A percentile compares a stretch with the other conserved stretches of the same genome.
Evolutionary conservation across 2,113 vertebrate genomes (phyloP).

Genomic region (Alces alces): DNA sequence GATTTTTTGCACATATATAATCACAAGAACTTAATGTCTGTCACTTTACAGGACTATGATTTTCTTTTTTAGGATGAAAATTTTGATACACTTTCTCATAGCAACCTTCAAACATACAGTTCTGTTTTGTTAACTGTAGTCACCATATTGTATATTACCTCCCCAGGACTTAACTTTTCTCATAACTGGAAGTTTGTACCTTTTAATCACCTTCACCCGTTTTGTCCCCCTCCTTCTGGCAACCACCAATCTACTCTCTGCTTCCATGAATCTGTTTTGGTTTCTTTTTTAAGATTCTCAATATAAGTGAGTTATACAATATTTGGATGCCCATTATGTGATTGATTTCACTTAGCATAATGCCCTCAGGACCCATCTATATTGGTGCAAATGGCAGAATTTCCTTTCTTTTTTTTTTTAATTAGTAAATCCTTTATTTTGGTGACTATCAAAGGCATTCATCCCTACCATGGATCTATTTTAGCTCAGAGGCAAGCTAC

Average conservation of each 20-base stretch:
- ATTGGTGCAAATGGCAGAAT: not conserved
- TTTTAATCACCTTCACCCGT: not conserved
- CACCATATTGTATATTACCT: not conserved
- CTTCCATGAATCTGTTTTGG: not conserved
- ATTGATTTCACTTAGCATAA: not conserved
- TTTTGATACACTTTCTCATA: not conserved
- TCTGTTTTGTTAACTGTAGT: not conserved
- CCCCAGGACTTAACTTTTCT: not conserved
- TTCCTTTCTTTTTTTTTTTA: not conserved
- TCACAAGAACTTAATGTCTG: not conserved
- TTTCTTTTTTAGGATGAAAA: not conserved
- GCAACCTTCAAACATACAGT: not conserved
- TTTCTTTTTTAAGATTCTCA: not conserved
- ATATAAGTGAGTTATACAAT: not conserved
- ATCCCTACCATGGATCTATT: not conserved
- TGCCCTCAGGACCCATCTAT: not conserved
- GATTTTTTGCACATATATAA: not conserved
- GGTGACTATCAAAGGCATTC: not conserved
- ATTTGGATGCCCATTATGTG: not conserved
- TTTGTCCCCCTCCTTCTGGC: not conserved
- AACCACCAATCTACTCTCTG: not conserved
- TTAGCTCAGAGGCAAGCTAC: not conserved
- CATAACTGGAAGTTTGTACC: not conserved
- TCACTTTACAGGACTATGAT: not conserved
- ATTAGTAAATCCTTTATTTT: slow-evolving; percentile 48